Base-by-base conservation (phyloP, 2,888 invertebrate species). In the Malthinus seriepunctatus region DNA sequence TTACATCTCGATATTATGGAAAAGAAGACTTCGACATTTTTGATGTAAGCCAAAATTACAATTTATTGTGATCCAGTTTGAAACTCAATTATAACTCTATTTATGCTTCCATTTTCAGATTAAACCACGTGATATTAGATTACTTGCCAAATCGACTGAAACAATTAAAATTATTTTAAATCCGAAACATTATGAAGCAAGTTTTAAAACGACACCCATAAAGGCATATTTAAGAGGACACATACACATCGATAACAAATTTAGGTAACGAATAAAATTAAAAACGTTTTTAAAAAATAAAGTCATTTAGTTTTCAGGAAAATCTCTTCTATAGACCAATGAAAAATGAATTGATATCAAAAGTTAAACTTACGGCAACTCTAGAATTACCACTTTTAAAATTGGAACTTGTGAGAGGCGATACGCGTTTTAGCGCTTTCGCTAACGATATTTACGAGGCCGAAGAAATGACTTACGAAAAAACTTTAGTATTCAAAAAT, bases 1-100 rank as follows among this genome's bases (percentile, higher is more conserved):
- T 68, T 3, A 51, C 73, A 32, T 54, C 69, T 34, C 67, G 71
- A 47, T 69, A 71, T 59, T 68, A 65, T 37, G 75, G 75, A 23
- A 32, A 60, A 50, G 50, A 59, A 12, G 55, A 69, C 37, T 48
- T 33, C 4, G 32, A 34, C 11, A 51, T 50, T 35, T 69, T 68
- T 45, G 46, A 46, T 10, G 70, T 69, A 52, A 34, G n/a, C 10
- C 5, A n/a, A 8, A 32, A 5, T 7, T 46, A 12, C 14, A 10
- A 10, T 10, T 63, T 51, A 32, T 12, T 11, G 33, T 15, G 32
- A 10, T 45, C n/a, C 3, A n/a, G n/a, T 23, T 23, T 23, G 34
- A n/a, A n/a, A n/a, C 12, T 33, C 9, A 12, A 37, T 14, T 10
- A 37, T 55, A 52, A 3, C 4, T 31, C n/a, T 31, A 23, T 45